Evolutionary conservation across 2,888 invertebrate genomes (phyloP), one percentile per base, ranked within the genome.

Genomic region (Amaurobius ferox): DNA sequence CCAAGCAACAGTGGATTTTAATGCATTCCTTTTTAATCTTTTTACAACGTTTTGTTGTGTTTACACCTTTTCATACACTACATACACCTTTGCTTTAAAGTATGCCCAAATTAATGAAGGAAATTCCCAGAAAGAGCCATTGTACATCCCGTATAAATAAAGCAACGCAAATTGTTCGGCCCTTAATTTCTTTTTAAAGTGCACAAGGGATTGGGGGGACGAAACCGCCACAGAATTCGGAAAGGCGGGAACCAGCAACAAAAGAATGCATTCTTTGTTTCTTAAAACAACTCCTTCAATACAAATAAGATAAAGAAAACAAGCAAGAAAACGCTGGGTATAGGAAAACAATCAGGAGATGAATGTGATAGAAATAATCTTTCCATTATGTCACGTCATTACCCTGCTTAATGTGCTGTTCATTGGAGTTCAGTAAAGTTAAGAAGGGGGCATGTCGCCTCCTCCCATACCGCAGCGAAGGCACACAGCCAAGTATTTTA

Each of bases 261-360:
- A 83, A 83, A 72, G 72, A 77, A 77, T 48, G 67, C 32, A n/a
- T 39, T n/a, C 72, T 78, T 86, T 78, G 78, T 86, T 86, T 86
- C 86, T 68, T 77, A 64, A 78, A 85, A 78, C 85, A 85, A 85
- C 71, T 73, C 72, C 40, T 72, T 44, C 78, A 40, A 78, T 66
- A 72, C 72, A 78, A 85, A 85, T 78, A 85, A 76, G 71, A 70
- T 64, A 77, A 76, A 76, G 72, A 77, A 79, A 85, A 78, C 67
- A 85, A 74, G 74, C 68, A 80, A 74, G 70, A 81, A 76, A 77
- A 77, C 32, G 71, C 67, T 29, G 77, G 64, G 76, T 86, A 79
- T 79, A 86, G 86, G 86, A 86, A 86, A 86, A 86, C 86, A 86
- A 86, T 86, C 86, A 86, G 70, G 86, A 86, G 79, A 79, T 86